phyloP scores from a whole-genome alignment of 2,888 invertebrate genomes.

The Brachylomia viminalis region DNA sequence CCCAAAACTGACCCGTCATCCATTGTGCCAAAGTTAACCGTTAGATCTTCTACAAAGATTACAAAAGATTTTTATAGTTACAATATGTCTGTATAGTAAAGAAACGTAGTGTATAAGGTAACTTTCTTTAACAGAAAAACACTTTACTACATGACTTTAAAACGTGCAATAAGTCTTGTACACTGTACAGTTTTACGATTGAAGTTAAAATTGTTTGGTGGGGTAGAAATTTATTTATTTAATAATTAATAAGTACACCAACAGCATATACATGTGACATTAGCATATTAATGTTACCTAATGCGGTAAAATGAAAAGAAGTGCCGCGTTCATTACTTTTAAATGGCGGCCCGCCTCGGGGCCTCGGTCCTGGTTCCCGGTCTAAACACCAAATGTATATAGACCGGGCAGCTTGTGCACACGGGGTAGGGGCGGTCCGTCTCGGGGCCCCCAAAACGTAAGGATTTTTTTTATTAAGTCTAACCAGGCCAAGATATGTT shows the following conservation, averaged over 20 bases:
- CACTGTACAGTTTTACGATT: constrained; percentile 10
- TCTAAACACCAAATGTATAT: background rate
- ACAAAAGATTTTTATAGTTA: constrained; percentile 42
- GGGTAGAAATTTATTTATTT: background rate
- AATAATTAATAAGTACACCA: background rate
- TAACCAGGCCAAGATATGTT: background rate
- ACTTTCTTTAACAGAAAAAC: constrained; percentile 31
- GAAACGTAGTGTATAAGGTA: background rate
- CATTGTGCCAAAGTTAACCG: constrained; percentile 48
- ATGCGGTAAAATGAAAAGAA: background rate
- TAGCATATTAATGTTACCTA: background rate
- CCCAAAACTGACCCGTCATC: constrained; percentile 11
- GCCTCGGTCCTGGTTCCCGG: too few species aligned
- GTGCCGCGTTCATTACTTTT: background rate
- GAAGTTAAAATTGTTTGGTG: constrained; percentile 1
- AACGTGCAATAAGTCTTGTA: constrained; percentile 18
- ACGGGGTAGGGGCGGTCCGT: background rate
- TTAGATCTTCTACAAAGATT: constrained; percentile 41
- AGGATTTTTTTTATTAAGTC: background rate
- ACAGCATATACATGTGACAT: background rate
- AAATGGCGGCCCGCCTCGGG: too few species aligned
- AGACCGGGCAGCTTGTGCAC: background rate
- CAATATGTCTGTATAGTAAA: constrained; percentile 35
- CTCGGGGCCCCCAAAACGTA: background rate
- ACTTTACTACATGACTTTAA: constrained; percentile 19